phyloP scores from a whole-genome alignment of 2,888 invertebrate species.

The Luperina testacea region DNA sequence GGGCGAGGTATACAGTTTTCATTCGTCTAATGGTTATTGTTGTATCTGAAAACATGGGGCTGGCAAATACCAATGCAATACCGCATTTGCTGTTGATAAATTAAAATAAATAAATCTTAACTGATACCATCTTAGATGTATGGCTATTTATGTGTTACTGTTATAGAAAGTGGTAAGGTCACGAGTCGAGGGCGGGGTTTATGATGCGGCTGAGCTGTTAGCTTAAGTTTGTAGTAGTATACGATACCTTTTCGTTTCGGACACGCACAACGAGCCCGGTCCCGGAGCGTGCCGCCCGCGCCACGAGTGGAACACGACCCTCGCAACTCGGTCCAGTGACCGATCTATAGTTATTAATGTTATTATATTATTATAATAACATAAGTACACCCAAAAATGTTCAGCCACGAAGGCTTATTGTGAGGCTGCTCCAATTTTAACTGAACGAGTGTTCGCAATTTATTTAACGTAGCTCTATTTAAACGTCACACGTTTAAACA shows the following conservation, averaged over 20 bases:
- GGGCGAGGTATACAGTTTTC: constrained; percentile 85
- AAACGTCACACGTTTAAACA: constrained; percentile 63
- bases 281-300: constrained; percentile 46
- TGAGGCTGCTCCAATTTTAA: constrained; percentile 81
- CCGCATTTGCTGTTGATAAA: constrained; percentile 82
- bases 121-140: constrained; percentile 80
- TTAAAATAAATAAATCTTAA: constrained; percentile 73
- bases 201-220: constrained; percentile 42
- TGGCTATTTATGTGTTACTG: constrained; percentile 83
- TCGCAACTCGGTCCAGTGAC: constrained; percentile 78
- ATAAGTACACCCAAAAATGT: constrained; percentile 70
- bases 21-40: constrained; percentile 84
- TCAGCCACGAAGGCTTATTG: constrained; percentile 76
- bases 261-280: constrained; percentile 50
- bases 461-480: constrained; percentile 54
- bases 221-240: constrained; percentile 48
- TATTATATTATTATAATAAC: constrained; percentile 72
- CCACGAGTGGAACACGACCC: constrained; percentile 76
- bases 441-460: constrained; percentile 73
- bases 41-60: constrained; percentile 81
- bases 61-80: constrained; percentile 82
- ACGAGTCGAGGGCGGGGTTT: constrained; percentile 68
- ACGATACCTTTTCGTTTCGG: constrained; percentile 35
- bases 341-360: constrained; percentile 70
- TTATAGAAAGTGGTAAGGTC: constrained; percentile 73